Percentiles rank a stretch among this genome's conserved stretches.
These are phyloP conservation scores for Drosophila antonietae DNA, from an alignment of 2,888 invertebrate genomes.

Conservation along the genomic window DNA sequence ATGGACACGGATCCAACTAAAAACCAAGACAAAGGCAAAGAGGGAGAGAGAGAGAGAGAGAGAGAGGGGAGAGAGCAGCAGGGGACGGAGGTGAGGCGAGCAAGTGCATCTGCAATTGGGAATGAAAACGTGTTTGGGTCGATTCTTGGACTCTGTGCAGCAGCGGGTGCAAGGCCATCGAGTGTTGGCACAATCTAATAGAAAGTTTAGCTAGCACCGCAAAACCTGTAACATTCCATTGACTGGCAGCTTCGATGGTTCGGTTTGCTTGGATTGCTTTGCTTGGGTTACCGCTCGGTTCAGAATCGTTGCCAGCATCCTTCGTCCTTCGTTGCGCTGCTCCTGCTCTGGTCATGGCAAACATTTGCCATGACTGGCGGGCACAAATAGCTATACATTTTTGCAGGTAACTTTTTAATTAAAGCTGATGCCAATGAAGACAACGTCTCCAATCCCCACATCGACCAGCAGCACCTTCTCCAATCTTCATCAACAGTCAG, in stretches of 20 bases:
- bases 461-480: not conserved
- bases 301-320: not conserved
- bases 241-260: conserved; percentile 57
- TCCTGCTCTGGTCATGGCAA: conserved; percentile 22
- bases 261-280: conserved; percentile 6
- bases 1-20: conserved; percentile 33
- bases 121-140: conserved; percentile 1
- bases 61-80: not conserved
- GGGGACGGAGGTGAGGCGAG: not conserved
- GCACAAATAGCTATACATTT: conserved; percentile 67
- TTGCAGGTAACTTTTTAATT: conserved; percentile 76
- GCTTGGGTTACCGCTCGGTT: not conserved
- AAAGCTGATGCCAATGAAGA: conserved; percentile 58
- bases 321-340: not conserved
- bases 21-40: conserved; percentile 2
- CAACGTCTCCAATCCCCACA: conserved; percentile 3
- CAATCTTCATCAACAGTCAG: conserved; percentile 13
- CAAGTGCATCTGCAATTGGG: conserved; percentile 4
- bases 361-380: conserved; percentile 54
- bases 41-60: not conserved
- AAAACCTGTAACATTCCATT: conserved; percentile 60
- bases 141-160: conserved; percentile 4
- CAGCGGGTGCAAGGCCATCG: conserved; percentile 52
- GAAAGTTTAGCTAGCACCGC: conserved; percentile 51
- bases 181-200: conserved; percentile 51